Evolutionary conservation across 1,140 invertebrate genomes (phyloP).

Genomic region (Anastrepha obliqua): DNA sequence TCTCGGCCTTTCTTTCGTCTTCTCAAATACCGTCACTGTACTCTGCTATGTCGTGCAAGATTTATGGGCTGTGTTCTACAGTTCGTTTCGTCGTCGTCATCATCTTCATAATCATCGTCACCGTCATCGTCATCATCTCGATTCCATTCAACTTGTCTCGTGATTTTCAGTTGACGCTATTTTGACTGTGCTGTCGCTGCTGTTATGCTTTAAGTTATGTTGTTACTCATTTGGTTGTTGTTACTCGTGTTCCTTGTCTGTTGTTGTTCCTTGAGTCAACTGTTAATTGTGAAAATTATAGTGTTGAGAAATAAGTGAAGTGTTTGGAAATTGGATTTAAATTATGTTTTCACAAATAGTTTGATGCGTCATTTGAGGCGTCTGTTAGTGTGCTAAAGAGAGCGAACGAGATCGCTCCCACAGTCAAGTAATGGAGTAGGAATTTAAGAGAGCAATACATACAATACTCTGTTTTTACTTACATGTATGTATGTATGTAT

Average conservation of each 20-base stretch:
- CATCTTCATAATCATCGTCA: not conserved
- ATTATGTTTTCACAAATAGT: slow-evolving; percentile 54
- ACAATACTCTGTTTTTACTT: not conserved
- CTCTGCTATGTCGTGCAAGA: not conserved
- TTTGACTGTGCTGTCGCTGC: slow-evolving; percentile 48
- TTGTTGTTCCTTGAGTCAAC: slow-evolving; percentile 49
- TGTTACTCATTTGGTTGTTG: not conserved
- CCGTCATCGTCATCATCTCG: not conserved
- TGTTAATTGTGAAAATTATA: slow-evolving; percentile 55
- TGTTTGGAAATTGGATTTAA: slow-evolving; percentile 54
- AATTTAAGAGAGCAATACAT: not conserved
- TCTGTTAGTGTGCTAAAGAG: not conserved
- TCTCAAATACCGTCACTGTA: not conserved
- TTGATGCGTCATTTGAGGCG: slow-evolving; percentile 37
- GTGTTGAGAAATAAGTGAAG: slow-evolving; percentile 53
- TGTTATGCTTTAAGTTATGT: slow-evolving; percentile 19
- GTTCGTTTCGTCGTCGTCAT: slow-evolving; percentile 11
- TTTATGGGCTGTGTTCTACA: slow-evolving; percentile 45
- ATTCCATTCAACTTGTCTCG: slow-evolving; percentile 50
- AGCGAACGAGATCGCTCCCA: not conserved
- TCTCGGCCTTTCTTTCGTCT: not conserved
- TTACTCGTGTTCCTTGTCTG: slow-evolving; percentile 18
- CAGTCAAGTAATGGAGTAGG: not conserved
- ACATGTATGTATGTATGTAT: not conserved
- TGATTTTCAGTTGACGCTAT: slow-evolving; percentile 50